A percentile compares a stretch with the other conserved stretches of the same genome.
Conservation (phyloP, 1,140 invertebrate species). For the Drosophila hydei region DNA sequence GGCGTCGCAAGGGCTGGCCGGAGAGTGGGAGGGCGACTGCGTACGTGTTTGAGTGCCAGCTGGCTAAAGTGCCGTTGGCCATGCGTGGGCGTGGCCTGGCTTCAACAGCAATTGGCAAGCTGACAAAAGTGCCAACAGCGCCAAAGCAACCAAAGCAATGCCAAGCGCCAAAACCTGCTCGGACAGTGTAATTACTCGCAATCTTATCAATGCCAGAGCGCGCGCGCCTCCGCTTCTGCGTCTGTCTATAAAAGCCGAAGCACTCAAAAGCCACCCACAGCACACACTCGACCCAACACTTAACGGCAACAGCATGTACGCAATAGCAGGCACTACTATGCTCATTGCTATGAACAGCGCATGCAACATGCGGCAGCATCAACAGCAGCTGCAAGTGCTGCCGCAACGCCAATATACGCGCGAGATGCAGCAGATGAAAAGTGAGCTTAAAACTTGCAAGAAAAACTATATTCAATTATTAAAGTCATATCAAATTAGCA, state of each 20-base stretch:
- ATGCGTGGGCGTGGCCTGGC: slow-evolving; percentile 20
- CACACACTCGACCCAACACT: not conserved
- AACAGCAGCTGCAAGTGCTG: not conserved
- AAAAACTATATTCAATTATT: not conserved
- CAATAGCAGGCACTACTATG: slow-evolving; percentile 12
- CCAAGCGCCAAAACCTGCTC: slow-evolving; percentile 7
- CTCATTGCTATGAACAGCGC: slow-evolving; percentile 12
- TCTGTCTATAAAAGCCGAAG: slow-evolving; percentile 16
- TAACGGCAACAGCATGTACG: slow-evolving; percentile 16
- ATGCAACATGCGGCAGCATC: slow-evolving; percentile 21
- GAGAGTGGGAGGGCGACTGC: not conserved
- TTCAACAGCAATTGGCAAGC: slow-evolving; percentile 1
- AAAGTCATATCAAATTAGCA: not conserved
- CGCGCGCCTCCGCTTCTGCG: not conserved
- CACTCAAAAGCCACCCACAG: not conserved
- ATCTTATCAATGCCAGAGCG: slow-evolving; percentile 39
- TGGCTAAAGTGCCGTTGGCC: slow-evolving; percentile 17
- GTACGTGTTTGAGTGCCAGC: slow-evolving; percentile 78
- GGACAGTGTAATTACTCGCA: slow-evolving; percentile 50
- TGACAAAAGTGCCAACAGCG: slow-evolving; percentile 8
- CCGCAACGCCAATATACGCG: not conserved
- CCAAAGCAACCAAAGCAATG: slow-evolving; percentile 29
- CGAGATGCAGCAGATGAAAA: not conserved
- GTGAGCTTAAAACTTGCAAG: not conserved
- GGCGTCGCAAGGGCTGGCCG: not conserved